A percentile compares a stretch with the other conserved stretches of the same genome.
Evolutionary conservation across 2,797 vertebrate genomes (phyloP).

Genomic region (Pangasius krempfi): DNA sequence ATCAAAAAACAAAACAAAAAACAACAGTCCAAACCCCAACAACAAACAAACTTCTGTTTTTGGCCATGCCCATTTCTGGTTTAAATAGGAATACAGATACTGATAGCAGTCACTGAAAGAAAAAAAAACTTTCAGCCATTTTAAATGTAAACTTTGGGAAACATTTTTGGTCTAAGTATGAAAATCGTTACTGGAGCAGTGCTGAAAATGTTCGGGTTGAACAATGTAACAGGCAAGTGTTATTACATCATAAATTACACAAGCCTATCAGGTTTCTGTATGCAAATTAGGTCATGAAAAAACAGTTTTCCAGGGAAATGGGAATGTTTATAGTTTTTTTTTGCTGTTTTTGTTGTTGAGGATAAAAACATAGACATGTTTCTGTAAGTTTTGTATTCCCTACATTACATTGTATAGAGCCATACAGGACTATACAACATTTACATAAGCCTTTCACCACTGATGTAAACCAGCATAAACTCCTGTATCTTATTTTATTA

Average conservation of each 20-base stretch:
- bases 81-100: background rate
- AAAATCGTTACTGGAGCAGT: background rate
- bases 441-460: background rate
- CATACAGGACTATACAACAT: background rate
- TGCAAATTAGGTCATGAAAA: conserved; percentile 17
- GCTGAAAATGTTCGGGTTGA: background rate
- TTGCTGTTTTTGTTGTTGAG: background rate
- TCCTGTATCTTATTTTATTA: background rate
- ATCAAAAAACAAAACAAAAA: background rate
- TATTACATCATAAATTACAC: background rate
- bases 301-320: background rate
- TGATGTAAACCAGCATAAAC: conserved; percentile 1
- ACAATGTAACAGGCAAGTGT: background rate
- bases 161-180: background rate
- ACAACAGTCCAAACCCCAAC: background rate
- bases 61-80: background rate
- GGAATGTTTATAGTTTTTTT: background rate
- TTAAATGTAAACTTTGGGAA: background rate
- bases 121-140: background rate
- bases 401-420: background rate
- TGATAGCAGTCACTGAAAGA: background rate
- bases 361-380: background rate
- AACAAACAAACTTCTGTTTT: background rate
- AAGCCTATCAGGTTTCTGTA: background rate
- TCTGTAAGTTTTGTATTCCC: background rate